A percentile compares a stretch with the other conserved stretches of the same genome.
Evolutionary conservation across 2,113 vertebrate genomes (phyloP).

Genomic region (Tympanuchus pallidicinctus): DNA sequence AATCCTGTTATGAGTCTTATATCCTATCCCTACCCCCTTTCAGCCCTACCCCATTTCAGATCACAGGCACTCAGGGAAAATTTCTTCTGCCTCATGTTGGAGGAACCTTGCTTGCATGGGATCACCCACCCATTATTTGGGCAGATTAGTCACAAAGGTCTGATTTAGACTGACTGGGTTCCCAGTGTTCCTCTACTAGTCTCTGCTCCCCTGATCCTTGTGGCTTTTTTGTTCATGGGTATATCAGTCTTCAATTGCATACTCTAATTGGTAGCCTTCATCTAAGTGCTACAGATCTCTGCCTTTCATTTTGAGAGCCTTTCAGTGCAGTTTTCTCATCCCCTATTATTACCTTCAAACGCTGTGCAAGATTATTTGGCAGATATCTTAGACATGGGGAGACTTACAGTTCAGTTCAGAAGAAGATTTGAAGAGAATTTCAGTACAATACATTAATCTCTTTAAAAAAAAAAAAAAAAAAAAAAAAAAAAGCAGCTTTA

Average conservation of each 20-base stretch:
- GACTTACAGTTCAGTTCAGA: not conserved
- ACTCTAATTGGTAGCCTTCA: not conserved
- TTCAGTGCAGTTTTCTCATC: not conserved
- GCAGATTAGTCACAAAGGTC: fast-evolving
- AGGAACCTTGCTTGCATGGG: not conserved
- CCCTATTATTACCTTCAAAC: not conserved
- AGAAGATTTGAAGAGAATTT: not conserved
- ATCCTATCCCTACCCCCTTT: not conserved
- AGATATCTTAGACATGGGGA: not conserved
- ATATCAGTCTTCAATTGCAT: fast-evolving
- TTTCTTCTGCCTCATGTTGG: not conserved
- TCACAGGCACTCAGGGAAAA: not conserved
- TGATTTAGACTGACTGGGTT: not conserved
- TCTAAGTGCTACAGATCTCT: not conserved
- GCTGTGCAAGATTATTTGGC: not conserved
- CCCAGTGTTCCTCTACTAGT: fast-evolving
- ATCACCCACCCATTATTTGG: not conserved
- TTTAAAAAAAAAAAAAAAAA: not conserved
- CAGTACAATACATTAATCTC: not conserved
- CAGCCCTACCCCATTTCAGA: not conserved
- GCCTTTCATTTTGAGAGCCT: not conserved
- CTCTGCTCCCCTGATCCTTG: not conserved
- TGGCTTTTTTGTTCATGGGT: not conserved
- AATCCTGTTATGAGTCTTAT: fast-evolving
- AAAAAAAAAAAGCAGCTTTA: not conserved